phyloP scores from a whole-genome alignment of 2,888 invertebrate species.

The Cantharis lateralis region DNA sequence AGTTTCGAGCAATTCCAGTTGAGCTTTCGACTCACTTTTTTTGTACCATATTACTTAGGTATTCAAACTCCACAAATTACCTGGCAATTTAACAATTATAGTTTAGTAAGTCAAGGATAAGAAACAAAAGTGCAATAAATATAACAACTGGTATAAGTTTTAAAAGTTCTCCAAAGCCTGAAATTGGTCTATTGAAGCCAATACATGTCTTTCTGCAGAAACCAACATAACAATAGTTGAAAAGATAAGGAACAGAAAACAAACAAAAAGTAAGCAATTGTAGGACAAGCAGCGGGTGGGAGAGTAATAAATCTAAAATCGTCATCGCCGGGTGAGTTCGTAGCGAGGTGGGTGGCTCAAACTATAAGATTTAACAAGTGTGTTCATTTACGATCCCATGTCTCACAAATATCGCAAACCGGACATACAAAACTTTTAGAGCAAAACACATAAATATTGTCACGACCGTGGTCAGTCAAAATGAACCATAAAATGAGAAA shows the following conservation, averaged over 20 bases:
- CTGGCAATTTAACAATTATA: neutral
- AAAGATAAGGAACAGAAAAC: slow-evolving; percentile 44
- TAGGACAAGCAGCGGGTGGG: slow-evolving; percentile 49
- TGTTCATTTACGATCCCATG: slow-evolving; percentile 40
- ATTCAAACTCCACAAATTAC: neutral
- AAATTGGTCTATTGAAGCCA: slow-evolving; percentile 20
- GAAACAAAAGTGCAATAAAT: neutral
- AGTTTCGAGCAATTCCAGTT: neutral
- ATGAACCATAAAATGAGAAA: slow-evolving; percentile 30
- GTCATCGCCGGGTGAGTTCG: slow-evolving; percentile 46
- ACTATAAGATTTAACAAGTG: slow-evolving; percentile 43
- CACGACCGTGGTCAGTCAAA: slow-evolving; percentile 31
- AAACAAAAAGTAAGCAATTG: slow-evolving; percentile 47
- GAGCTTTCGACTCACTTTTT: neutral
- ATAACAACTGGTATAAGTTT: neutral
- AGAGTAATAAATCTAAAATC: slow-evolving; percentile 48
- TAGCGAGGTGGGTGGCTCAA: slow-evolving; percentile 41
- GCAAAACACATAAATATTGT: slow-evolving; percentile 40
- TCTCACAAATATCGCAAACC: slow-evolving; percentile 23
- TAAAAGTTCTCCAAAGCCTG: slow-evolving; percentile 9
- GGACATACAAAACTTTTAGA: slow-evolving; percentile 35
- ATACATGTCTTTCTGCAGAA: slow-evolving; percentile 39
- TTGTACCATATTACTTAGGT: neutral
- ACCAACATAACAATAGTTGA: slow-evolving; percentile 41
- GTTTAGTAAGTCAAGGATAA: neutral